Evolutionary conservation across 2,113 vertebrate genomes (phyloP).

Genomic region (Forbesichthys agassizii): DNA sequence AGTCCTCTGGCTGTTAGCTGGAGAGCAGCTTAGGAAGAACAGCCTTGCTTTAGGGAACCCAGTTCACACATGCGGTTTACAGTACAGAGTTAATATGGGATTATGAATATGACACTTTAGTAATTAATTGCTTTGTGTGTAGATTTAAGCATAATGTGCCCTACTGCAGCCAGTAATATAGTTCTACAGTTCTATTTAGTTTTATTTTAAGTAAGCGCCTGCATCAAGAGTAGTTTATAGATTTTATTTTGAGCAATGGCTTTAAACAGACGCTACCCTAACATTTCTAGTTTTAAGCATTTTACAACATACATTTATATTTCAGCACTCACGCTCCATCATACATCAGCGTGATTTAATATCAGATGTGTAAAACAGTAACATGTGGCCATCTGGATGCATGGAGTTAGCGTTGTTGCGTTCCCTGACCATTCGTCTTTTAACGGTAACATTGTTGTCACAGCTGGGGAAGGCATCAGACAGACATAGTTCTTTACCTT

Average conservation of each 20-base stretch:
- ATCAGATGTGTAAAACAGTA: slow-evolving; percentile 49
- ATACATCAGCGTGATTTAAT: slow-evolving; percentile 42
- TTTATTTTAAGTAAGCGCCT: too few relatives aligned
- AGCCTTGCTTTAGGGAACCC: neutral
- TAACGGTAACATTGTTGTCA: slow-evolving; percentile 53
- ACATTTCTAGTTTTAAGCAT: neutral
- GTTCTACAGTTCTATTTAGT: too few relatives aligned
- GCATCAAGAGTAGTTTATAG: too few relatives aligned
- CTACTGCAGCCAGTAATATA: too few relatives aligned
- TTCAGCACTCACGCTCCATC: slow-evolving; percentile 40
- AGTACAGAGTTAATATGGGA: too few relatives aligned
- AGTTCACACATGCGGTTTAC: too few relatives aligned
- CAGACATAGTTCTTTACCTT: slow-evolving; percentile 57
- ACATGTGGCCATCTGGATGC: slow-evolving; percentile 64
- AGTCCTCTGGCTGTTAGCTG: slow-evolving; percentile 2
- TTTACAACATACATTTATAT: slow-evolving; percentile 29
- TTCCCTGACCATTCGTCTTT: slow-evolving; percentile 18
- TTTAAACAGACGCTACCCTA: neutral
- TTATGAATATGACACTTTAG: too few relatives aligned
- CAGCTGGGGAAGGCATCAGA: slow-evolving; percentile 65
- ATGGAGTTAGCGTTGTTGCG: slow-evolving; percentile 21
- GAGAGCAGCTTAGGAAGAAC: too few relatives aligned
- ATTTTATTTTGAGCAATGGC: neutral
- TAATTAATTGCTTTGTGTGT: too few relatives aligned
- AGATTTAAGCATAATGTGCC: too few relatives aligned